Base-by-base conservation (phyloP, 2,888 invertebrate genomes). In the Lumbricus terrestris region DNA sequence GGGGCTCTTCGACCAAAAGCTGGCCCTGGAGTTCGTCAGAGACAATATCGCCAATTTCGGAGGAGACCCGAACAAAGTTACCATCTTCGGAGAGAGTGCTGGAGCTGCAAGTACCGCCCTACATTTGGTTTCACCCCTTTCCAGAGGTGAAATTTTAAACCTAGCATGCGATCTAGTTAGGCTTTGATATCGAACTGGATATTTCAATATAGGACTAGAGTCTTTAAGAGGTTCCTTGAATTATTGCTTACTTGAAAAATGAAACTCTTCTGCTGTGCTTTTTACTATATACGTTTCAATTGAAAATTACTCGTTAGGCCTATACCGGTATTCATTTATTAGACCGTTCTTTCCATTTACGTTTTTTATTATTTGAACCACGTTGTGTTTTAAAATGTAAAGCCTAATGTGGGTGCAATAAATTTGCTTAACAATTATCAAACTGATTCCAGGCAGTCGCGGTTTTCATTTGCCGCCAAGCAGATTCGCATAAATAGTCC, bases 71-170 rank as follows among this genome's bases (percentile, higher is more conserved):
- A 90, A 91, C 88, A 38, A 54, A 33, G 90, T 91, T 42, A 91
- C 91, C 35, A 88, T 91, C 38, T 91, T 90, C 69, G 91, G 91
- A n/a, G 91, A 91, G 34, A 91, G 91, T 34, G 91, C 91, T n/a
- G 91, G 90, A 69, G 91, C 91, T 23, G 42, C 90, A 16, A 91
- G 91, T 54, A 82, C 90, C 35, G 83, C 82, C 18, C 88, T 91
- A 42, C 90, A 85, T 35, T 16, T 88, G 20, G 34, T 91, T 33
- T 90, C 90, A 23, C 91, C 91, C 15, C 33, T 34, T 47, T 82
- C 91, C 29, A 33, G 88, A 82, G 91, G 91, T 91, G 35, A 88
- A 88, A 40, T 40, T 29, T 69, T 11, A n/a, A 69, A n/a, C 69
- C 69, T 1, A 16, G n/a, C 11, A n/a, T n/a, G 29, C n/a, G 29